These are phyloP conservation scores for Cyclura pinguis DNA, from an alignment of 2,797 vertebrate genomes.

Conservation along the genomic window DNA sequence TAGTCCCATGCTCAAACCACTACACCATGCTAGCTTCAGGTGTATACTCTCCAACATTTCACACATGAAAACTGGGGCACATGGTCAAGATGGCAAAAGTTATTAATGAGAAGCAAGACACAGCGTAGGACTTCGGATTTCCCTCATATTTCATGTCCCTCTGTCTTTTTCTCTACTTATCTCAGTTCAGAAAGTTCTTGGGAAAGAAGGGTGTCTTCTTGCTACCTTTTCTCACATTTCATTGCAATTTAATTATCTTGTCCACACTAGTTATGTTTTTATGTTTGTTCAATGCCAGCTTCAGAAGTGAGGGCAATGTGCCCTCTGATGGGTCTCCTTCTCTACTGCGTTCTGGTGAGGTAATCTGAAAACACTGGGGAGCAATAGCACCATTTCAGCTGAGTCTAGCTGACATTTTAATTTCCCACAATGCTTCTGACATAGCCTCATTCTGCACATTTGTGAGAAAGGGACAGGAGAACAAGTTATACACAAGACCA, in stretches of 20 bases:
- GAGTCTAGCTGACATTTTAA: neutral
- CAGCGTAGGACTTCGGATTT: too few relatives aligned
- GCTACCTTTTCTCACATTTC: neutral
- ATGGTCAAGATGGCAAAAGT: too few relatives aligned
- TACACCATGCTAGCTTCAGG: too few relatives aligned
- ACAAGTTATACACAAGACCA: neutral
- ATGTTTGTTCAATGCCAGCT: neutral
- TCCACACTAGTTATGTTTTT: neutral
- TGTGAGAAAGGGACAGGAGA: neutral
- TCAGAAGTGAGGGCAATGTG: neutral
- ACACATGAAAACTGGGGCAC: too few relatives aligned
- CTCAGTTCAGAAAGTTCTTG: neutral
- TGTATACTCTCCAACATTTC: too few relatives aligned
- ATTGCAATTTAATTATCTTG: neutral
- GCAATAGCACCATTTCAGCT: neutral
- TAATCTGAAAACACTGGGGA: neutral
- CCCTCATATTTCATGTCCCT: too few relatives aligned
- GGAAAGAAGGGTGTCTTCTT: neutral
- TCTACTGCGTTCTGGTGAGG: neutral
- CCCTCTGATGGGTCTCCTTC: neutral
- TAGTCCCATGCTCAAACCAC: too few relatives aligned
- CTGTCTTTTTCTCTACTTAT: too few relatives aligned
- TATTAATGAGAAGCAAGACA: too few relatives aligned
- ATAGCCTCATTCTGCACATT: neutral
- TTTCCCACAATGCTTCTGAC: neutral